Conservation (phyloP, 2,113 vertebrate species). For the Oxygymnocypris stewartii region DNA sequence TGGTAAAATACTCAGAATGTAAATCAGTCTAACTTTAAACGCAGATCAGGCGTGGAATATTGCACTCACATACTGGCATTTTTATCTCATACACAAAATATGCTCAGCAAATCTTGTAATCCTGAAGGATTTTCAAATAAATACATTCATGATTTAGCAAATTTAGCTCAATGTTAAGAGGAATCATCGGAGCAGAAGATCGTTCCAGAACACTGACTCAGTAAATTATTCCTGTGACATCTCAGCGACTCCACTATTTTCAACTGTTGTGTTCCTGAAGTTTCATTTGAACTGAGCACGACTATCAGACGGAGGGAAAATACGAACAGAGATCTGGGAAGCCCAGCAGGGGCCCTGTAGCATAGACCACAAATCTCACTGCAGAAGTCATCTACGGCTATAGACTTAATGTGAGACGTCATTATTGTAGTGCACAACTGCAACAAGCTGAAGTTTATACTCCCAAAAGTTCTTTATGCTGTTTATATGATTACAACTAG, state of each 20-base stretch:
- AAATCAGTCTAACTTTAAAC: background rate
- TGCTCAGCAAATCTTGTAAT: slow-evolving; percentile 24
- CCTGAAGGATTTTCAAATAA: slow-evolving; percentile 11
- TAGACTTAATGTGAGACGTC: background rate
- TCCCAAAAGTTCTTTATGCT: background rate
- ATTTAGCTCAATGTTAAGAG: slow-evolving; percentile 27
- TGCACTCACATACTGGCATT: background rate
- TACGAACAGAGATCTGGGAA: background rate
- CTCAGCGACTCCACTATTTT: background rate
- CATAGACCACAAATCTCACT: background rate
- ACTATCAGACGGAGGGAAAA: background rate
- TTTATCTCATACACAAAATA: background rate
- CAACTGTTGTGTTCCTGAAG: slow-evolving; percentile 9
- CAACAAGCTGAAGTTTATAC: background rate
- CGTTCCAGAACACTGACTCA: slow-evolving; percentile 14
- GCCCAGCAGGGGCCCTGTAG: slow-evolving; percentile 24
- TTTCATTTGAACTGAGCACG: background rate
- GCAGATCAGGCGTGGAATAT: background rate
- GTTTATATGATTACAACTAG: background rate
- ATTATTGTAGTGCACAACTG: background rate
- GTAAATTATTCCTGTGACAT: slow-evolving; percentile 26
- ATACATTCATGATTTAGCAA: slow-evolving; percentile 25
- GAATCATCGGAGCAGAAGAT: slow-evolving; percentile 26
- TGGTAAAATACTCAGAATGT: background rate
- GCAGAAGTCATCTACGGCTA: background rate